Base-by-base conservation (phyloP, 2,888 invertebrate species). In the Teleiodes luculella region DNA sequence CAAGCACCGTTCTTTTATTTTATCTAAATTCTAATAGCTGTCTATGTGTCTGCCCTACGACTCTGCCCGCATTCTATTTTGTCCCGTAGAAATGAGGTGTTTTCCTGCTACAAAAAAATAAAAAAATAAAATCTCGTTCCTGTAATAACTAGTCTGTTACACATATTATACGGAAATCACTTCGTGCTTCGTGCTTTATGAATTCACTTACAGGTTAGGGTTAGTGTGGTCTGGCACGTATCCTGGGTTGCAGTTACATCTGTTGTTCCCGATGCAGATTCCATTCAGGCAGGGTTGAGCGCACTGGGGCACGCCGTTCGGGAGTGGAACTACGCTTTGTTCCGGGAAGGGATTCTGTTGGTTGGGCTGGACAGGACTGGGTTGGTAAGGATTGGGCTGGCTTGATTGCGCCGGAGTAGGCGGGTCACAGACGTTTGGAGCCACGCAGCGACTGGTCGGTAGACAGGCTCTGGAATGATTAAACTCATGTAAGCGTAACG, bases 281-380 rank as follows among this genome's bases (percentile, higher is more conserved):
- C 94, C 95, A 64, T 95, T 94, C 51, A 92, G 73, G 63, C 95
- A 95, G 7, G 92, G 92, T 20, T 87, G 82, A 3, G 92, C 89
- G 68, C 95, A 95, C n/a, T 81, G 55, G n/a, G 52, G 45, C 6
- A 45, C 35, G 0, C 47, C 55, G 7, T 28, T 39, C 4, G 46
- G 48, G 13, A 67, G 57, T 0, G 65, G 78, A 2, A 63, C 59
- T 33, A 51, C 39, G 18, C 28, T 39, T 16, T 31, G 39, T 7
- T 33, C 20, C 4, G 43, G 52, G 36, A 54, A 52, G 13, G 30
- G 49, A 13, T 60, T 49, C 20, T 67, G 5, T 52, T 16, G 13
- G 52, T 58, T 57, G 46, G 24, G 57, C n/a, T n/a, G n/a, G 59
- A 11, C 49, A 24, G 46, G 3, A 46, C 13, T 8, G 14, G 57